Evolutionary conservation across 2,113 vertebrate genomes (phyloP).

Genomic region (Nanorana parkeri): DNA sequence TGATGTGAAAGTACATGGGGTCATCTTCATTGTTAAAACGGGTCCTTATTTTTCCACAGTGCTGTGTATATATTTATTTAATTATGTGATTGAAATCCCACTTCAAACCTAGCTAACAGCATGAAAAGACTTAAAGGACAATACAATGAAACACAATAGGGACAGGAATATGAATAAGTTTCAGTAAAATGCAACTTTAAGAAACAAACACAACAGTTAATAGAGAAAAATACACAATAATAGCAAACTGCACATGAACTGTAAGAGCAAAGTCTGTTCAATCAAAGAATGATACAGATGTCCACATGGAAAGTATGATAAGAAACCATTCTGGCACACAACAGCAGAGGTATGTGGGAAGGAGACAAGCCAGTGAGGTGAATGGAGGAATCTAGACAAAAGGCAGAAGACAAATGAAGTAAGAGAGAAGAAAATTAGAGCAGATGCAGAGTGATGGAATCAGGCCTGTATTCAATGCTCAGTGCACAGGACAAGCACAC

Average conservation of each 20-base stretch:
- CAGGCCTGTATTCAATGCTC: conserved; percentile 8
- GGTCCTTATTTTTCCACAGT: too few relatives aligned
- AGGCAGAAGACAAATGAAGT: conserved; percentile 43
- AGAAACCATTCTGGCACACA: conserved; percentile 32
- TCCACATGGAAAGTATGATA: conserved; percentile 30
- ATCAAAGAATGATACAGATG: conserved; percentile 16
- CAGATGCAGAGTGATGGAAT: conserved; percentile 47
- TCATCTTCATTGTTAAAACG: too few relatives aligned
- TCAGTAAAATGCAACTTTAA: background rate
- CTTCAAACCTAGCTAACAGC: background rate
- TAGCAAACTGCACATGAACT: background rate
- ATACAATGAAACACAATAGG: background rate
- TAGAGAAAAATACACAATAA: background rate
- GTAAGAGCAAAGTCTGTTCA: background rate
- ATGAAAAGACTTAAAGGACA: background rate
- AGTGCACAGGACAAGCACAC: background rate
- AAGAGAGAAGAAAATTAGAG: conserved; percentile 29
- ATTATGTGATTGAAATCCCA: too few relatives aligned
- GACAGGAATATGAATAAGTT: too few relatives aligned
- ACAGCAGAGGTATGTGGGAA: conserved; percentile 26
- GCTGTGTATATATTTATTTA: too few relatives aligned
- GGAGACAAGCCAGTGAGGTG: conserved; percentile 25
- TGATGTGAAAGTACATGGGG: too few relatives aligned
- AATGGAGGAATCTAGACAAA: conserved; percentile 34
- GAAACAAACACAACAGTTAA: background rate